Percentiles rank a stretch among this genome's conserved stretches.
phyloP scores from a whole-genome alignment of 2,888 invertebrate species.

The Actias luna region DNA sequence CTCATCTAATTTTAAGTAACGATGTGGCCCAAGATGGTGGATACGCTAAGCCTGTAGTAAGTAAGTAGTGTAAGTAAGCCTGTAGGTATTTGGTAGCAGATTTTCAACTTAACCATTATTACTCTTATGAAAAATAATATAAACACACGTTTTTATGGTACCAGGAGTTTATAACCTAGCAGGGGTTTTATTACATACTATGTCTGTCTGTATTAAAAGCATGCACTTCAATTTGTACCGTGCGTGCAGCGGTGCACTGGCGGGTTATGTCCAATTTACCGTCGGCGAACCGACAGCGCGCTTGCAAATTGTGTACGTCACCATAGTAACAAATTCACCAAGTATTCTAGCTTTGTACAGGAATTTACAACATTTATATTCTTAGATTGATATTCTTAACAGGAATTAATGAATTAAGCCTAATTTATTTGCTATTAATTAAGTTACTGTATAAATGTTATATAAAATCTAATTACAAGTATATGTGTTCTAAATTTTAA shows the following conservation, averaged over 20 bases:
- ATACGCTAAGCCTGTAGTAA: too few species aligned
- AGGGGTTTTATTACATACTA: constrained; percentile 8
- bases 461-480: too few species aligned
- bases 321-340: constrained; percentile 3
- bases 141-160: not conserved
- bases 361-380: not conserved
- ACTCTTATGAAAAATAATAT: not conserved
- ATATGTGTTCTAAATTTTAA: too few species aligned
- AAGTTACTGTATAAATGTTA: not conserved
- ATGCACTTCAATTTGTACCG: constrained; percentile 17
- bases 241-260: constrained; percentile 15
- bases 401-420: too few species aligned
- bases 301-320: constrained; percentile 16
- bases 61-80: too few species aligned
- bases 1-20: too few species aligned
- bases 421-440: not conserved
- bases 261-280: constrained; percentile 16
- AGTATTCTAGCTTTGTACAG: not conserved
- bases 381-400: not conserved
- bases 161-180: constrained; percentile 2
- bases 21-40: too few species aligned
- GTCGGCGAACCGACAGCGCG: constrained; percentile 8
- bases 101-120: too few species aligned
- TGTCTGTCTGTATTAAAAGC: constrained; percentile 5
- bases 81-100: too few species aligned